These are phyloP conservation scores for Perognathus longimembris DNA, from an alignment of 2,113 vertebrate genomes.

Conservation along the genomic window DNA sequence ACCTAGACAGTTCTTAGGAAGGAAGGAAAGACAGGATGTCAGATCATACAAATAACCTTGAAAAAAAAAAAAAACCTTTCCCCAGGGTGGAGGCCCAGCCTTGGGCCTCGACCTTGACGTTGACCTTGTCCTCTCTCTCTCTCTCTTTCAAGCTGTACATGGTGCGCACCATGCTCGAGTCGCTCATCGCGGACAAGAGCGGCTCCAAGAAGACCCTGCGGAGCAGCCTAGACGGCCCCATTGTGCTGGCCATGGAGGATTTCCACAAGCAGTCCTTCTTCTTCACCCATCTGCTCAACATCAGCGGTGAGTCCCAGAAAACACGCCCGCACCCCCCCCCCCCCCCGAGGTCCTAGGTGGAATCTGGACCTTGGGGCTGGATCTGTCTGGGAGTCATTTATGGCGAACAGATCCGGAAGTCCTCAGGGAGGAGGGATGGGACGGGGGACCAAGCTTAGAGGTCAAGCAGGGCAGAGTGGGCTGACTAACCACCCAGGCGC, in stretches of 20 bases:
- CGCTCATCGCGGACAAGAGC: slow-evolving; percentile 98
- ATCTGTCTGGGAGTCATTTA: no score
- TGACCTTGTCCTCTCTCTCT: background rate
- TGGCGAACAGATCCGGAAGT: no score
- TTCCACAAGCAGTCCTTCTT: slow-evolving; percentile 99
- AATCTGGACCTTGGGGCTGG: no score
- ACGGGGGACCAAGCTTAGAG: no score
- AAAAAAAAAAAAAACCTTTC: no score
- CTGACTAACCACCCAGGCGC: no score
- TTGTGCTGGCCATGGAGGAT: slow-evolving; percentile 97
- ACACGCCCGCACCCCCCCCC: no score
- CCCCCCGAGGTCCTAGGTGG: no score
- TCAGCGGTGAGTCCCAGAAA: slow-evolving; percentile 92
- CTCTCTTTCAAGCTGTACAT: slow-evolving; percentile 93
- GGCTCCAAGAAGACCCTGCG: slow-evolving; percentile 98
- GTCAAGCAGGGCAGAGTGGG: no score
- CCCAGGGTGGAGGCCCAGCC: background rate
- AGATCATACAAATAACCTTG: no score
- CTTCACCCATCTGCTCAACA: slow-evolving; percentile 98
- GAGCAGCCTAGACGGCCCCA: slow-evolving; percentile 97
- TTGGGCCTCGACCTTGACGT: background rate
- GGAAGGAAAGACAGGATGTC: background rate
- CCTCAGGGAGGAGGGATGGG: no score
- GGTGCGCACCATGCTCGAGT: slow-evolving; percentile 99
- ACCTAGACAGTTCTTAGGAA: background rate